Conservation (phyloP, 2,888 invertebrate genomes). For the Noctua janthina region DNA sequence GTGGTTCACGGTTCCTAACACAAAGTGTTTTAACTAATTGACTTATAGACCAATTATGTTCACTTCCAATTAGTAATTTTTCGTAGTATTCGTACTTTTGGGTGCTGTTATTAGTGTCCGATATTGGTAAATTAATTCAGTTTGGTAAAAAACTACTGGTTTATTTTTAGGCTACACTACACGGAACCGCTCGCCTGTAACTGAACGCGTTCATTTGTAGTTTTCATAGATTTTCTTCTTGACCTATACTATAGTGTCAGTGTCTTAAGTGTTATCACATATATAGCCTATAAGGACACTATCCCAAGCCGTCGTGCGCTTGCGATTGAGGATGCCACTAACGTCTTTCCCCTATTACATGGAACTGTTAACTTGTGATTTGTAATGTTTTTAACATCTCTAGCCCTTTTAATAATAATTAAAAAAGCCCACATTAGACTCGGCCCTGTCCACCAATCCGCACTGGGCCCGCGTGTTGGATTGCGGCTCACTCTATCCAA, state of each 20-base stretch:
- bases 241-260: too few relatives aligned
- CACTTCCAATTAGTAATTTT: background rate
- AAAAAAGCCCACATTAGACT: background rate
- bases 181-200: background rate
- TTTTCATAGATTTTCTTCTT: too few relatives aligned
- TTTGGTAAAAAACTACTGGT: background rate
- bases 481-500: background rate
- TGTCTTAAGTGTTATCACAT: background rate
- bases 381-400: background rate
- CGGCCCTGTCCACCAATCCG: background rate
- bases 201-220: background rate
- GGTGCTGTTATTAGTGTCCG: background rate
- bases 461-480: background rate
- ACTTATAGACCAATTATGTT: constrained; percentile 1
- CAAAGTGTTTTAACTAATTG: background rate
- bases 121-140: background rate
- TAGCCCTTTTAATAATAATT: background rate
- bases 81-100: background rate
- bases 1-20: background rate
- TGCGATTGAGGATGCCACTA: background rate
- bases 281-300: background rate
- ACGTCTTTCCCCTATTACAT: background rate
- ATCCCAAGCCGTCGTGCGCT: background rate
- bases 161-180: background rate
- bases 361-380: background rate